A percentile compares a stretch with the other conserved stretches of the same genome.
Conservation (phyloP, 2,888 invertebrate genomes). For the Brachyopa scutellaris region DNA sequence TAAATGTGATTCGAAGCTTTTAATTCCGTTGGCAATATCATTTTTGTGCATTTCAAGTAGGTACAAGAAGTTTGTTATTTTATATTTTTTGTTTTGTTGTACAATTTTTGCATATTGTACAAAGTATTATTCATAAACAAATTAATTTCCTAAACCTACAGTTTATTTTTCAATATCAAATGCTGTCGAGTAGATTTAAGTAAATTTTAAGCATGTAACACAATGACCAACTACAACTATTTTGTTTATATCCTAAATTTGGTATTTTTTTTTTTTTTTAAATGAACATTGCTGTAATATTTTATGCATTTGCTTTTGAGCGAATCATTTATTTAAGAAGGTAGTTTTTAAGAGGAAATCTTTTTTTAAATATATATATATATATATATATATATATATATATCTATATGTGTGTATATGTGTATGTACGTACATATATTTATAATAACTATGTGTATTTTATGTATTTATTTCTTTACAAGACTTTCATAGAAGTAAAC, state of each 20-base stretch:
- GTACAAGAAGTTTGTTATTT: not conserved
- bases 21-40: constrained; percentile 53
- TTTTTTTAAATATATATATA: constrained; percentile 59
- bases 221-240: constrained; percentile 64
- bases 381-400: no score
- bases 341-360: constrained; percentile 49
- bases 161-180: constrained; percentile 17
- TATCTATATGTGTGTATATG: no score
- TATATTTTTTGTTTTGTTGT: constrained; percentile 24
- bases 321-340: constrained; percentile 59
- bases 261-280: constrained; percentile 43
- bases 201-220: constrained; percentile 60
- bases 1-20: constrained; percentile 69
- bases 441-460: constrained; percentile 42
- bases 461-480: constrained; percentile 71
- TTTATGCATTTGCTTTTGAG: constrained; percentile 67
- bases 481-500: constrained; percentile 68
- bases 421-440: no score
- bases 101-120: constrained; percentile 39
- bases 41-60: constrained; percentile 43
- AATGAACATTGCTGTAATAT: constrained; percentile 70
- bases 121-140: constrained; percentile 65
- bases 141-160: constrained; percentile 28
- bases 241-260: constrained; percentile 41
- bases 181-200: constrained; percentile 36